These are phyloP conservation scores for Molossus molossus DNA, from an alignment of 2,797 vertebrate species.

Conservation along the genomic window DNA sequence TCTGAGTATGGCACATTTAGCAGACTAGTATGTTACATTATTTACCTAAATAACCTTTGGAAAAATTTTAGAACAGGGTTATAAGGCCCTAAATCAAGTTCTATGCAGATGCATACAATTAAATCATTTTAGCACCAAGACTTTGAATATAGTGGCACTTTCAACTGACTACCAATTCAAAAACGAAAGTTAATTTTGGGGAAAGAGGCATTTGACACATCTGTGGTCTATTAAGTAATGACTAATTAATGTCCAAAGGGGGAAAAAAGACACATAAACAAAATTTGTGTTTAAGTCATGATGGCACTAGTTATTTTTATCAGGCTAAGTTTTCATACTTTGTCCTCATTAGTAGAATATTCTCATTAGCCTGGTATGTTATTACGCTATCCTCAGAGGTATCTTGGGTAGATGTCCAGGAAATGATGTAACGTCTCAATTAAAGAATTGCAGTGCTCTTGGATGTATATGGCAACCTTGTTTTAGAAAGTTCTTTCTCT, in stretches of 20 bases:
- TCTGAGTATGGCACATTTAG: background rate
- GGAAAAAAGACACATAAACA: background rate
- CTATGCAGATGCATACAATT: background rate
- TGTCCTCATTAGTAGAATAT: conserved; percentile 67
- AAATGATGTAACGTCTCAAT: conserved; percentile 58
- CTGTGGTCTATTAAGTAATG: conserved; percentile 67
- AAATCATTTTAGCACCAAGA: background rate
- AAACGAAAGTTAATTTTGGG: conserved; percentile 43
- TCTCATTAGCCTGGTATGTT: conserved; percentile 80
- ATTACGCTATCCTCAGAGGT: conserved; percentile 51
- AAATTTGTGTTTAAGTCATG: conserved; percentile 66
- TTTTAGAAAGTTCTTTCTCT: conserved; percentile 55
- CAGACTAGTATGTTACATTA: background rate
- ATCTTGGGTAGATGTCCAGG: conserved; percentile 17
- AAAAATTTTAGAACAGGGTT: conserved; percentile 7
- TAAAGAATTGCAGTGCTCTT: conserved; percentile 19
- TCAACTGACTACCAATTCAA: background rate
- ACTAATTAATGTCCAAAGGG: conserved; percentile 65
- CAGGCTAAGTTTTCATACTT: conserved; percentile 51
- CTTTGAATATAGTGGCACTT: conserved; percentile 5
- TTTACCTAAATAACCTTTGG: background rate
- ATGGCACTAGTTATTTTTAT: conserved; percentile 67
- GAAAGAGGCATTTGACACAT: conserved; percentile 63
- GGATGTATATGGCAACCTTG: background rate
- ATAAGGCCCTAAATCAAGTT: background rate